phyloP scores from a whole-genome alignment of 2,888 invertebrate genomes.

The Homarus gammarus region DNA sequence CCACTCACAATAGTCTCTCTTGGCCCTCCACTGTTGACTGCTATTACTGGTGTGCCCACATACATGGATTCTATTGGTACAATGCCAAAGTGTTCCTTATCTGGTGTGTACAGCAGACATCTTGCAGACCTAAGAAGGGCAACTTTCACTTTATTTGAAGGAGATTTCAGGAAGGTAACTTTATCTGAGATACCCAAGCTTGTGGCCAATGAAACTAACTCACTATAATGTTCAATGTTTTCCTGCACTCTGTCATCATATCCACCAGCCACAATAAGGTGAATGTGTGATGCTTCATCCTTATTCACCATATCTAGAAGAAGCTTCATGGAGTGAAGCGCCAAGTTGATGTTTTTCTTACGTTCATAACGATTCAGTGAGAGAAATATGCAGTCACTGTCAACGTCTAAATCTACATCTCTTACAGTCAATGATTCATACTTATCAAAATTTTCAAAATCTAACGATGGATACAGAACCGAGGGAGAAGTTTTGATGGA shows the following conservation, averaged over 20 bases:
- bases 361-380: slow-evolving; percentile 89
- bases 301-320: slow-evolving; percentile 46
- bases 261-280: slow-evolving; percentile 96
- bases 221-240: slow-evolving; percentile 91
- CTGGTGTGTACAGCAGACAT: slow-evolving; percentile 91
- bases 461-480: slow-evolving; percentile 96
- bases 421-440: slow-evolving; percentile 79
- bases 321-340: slow-evolving; percentile 88
- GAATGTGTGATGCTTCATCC: slow-evolving; percentile 80
- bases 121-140: slow-evolving; percentile 89
- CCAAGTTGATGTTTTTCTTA: slow-evolving; percentile 95
- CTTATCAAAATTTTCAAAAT: slow-evolving; percentile 86
- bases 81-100: slow-evolving; percentile 99
- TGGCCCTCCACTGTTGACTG: slow-evolving; percentile 97
- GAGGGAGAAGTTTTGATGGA: slow-evolving; percentile 85
- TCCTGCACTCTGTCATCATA: slow-evolving; percentile 93
- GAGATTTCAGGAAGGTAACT: slow-evolving; percentile 91
- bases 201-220: slow-evolving; percentile 85
- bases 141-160: slow-evolving; percentile 90
- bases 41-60: slow-evolving; percentile 93
- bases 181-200: slow-evolving; percentile 85
- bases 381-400: slow-evolving; percentile 39
- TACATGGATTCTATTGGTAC: slow-evolving; percentile 99
- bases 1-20: slow-evolving; percentile 92
- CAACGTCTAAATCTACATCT: slow-evolving; percentile 40